Evolutionary conservation across 1,140 invertebrate species (phyloP).

Genomic region (Stenopsyche tienmushanensis): DNA sequence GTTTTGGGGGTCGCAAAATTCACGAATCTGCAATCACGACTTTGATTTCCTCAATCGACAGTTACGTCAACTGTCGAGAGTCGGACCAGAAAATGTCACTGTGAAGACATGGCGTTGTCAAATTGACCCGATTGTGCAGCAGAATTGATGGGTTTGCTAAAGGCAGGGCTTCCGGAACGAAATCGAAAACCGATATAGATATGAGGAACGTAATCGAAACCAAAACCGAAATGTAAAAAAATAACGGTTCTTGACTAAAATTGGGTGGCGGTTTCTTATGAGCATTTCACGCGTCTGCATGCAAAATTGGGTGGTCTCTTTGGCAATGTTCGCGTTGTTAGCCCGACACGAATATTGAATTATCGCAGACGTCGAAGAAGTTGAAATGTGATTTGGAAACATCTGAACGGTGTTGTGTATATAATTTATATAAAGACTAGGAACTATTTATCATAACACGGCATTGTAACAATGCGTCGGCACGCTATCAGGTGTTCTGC

Average conservation of each 20-base stretch:
- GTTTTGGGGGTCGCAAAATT: background rate
- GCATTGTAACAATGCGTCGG: conserved; percentile 5
- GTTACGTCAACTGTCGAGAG: background rate
- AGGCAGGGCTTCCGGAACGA: no score
- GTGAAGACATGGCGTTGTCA: background rate
- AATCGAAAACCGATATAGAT: no score
- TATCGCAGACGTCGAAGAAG: background rate
- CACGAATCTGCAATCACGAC: background rate
- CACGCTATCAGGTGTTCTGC: conserved; percentile 17
- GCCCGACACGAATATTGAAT: background rate
- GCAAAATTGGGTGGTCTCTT: background rate
- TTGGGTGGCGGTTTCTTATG: background rate
- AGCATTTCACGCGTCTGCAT: background rate
- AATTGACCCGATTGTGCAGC: no score
- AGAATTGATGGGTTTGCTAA: no score
- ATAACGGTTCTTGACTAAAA: background rate
- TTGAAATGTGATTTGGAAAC: background rate
- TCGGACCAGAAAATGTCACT: background rate
- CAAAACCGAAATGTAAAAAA: no score
- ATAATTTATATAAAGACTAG: conserved; percentile 13
- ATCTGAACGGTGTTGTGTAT: conserved; percentile 6
- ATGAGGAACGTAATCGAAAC: no score
- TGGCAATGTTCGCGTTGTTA: background rate
- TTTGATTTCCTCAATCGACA: background rate
- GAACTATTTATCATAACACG: conserved; percentile 18